phyloP scores from a whole-genome alignment of 2,113 vertebrate species.

The Myrmecophaga tridactyla region DNA sequence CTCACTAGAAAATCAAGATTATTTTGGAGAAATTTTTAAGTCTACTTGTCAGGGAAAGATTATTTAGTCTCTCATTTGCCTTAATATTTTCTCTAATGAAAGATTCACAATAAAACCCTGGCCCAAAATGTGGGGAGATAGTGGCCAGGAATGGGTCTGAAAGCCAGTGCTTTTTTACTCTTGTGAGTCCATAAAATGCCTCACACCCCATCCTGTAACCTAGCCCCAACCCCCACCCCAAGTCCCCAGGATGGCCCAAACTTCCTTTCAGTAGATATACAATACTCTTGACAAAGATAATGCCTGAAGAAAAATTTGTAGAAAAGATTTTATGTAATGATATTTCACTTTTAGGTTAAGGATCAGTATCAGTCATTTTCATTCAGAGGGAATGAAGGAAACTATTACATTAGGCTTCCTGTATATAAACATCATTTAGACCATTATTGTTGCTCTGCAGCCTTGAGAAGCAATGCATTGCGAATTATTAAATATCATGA shows the following conservation, averaged over 20 bases:
- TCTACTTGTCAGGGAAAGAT: too few relatives aligned
- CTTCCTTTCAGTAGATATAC: neutral
- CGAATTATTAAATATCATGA: neutral
- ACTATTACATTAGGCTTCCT: neutral
- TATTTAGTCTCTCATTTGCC: too few relatives aligned
- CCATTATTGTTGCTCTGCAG: neutral
- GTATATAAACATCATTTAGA: neutral
- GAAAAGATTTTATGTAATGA: neutral
- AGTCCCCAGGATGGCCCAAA: neutral
- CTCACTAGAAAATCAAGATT: too few relatives aligned
- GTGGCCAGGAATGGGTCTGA: neutral
- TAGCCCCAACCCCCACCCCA: too few relatives aligned
- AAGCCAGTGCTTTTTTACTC: neutral
- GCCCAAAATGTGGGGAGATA: neutral
- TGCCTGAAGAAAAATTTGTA: neutral
- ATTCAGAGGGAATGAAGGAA: neutral
- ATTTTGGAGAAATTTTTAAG: too few relatives aligned
- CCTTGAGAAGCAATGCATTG: neutral
- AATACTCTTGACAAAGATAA: neutral
- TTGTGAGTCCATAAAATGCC: fast-evolving
- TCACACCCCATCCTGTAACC: too few relatives aligned
- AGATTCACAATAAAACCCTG: too few relatives aligned
- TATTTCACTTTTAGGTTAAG: neutral
- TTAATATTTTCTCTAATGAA: too few relatives aligned
- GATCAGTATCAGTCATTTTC: neutral